Evolutionary conservation across 2,113 vertebrate species (phyloP), one percentile per base, ranked within the genome.

Genomic region (Rynchops niger): DNA sequence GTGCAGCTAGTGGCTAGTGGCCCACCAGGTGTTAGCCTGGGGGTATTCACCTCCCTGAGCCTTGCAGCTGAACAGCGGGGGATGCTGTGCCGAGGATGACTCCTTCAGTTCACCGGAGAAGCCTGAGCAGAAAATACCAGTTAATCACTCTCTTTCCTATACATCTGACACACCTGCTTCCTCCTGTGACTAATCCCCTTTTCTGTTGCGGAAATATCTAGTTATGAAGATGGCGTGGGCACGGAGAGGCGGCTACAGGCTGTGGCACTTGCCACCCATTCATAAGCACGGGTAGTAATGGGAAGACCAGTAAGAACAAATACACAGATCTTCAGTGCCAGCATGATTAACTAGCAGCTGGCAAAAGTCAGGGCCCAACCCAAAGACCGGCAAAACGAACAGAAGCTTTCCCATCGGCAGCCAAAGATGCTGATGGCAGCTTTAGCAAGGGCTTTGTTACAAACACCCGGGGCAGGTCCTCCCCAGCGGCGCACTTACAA

Each of bases 101-200:
- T 84, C 73, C n/a, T 59, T 50, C 69, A 40, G 34, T 15, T 90
- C 50, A n/a, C 59, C 61, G 59, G 61, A 88, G 92, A 90, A 86
- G 67, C 47, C 65, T 29, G 74, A 81, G 82, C n/a, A 95, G 90
- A 95, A 96, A 93, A 94, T 47, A 90, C 52, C 63, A 43, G 80
- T 78, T 80, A 92, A 86, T 96, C 86, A 84, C 29, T 2, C 67
- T 70, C 52, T 92, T 95, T 88, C 88, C 88, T 58, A 74, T 21
- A 72, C 67, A 34, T 69, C 59, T 86, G 88, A 69, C 86, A 95
- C 95, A 95, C 92, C 92, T 97, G 94, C 88, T 95, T 92, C 86
- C 73, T 96, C 65, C 95, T 58, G 76, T 94, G 95, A 96, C 94
- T 97, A 97, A 97, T 95, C 66, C 77, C 62, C 45, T 92, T 95